phyloP scores from a whole-genome alignment of 2,888 invertebrate genomes.

The Stegophylla sp. region DNA sequence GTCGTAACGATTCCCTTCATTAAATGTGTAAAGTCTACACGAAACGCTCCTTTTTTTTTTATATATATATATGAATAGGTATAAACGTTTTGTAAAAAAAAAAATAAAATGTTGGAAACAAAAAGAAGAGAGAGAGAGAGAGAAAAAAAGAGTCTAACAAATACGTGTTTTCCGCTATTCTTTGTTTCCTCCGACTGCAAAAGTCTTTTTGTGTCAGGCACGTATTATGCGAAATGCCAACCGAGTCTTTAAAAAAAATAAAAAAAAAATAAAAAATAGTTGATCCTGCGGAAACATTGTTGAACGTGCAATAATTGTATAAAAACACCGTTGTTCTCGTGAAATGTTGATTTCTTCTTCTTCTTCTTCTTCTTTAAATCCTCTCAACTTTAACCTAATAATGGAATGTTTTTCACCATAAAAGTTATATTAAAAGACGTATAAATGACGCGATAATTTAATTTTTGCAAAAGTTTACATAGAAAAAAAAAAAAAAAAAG shows the following conservation, averaged over 20 bases:
- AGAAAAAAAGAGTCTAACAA: constrained; percentile 29
- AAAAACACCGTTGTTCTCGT: constrained; percentile 7
- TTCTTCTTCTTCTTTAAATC: constrained; percentile 5
- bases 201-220: constrained; percentile 52
- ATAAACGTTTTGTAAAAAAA: constrained; percentile 21
- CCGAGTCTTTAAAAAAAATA: constrained; percentile 3
- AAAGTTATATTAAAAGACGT: background rate
- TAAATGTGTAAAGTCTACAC: constrained; percentile 15
- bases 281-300: constrained; percentile 26
- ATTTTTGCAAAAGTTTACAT: no score
- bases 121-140: no score
- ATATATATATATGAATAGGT: no score
- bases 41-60: constrained; percentile 11
- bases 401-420: background rate
- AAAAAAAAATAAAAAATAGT: constrained; percentile 21
- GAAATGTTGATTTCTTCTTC: constrained; percentile 15
- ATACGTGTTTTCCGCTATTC: constrained; percentile 42
- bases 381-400: background rate
- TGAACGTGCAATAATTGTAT: constrained; percentile 33
- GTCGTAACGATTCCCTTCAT: constrained; percentile 14
- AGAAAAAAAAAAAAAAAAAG: no score
- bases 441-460: background rate
- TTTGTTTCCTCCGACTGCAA: constrained; percentile 31
- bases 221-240: constrained; percentile 49
- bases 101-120: constrained; percentile 11